phyloP scores from a whole-genome alignment of 2,113 vertebrate genomes.

The Sander vitreus region DNA sequence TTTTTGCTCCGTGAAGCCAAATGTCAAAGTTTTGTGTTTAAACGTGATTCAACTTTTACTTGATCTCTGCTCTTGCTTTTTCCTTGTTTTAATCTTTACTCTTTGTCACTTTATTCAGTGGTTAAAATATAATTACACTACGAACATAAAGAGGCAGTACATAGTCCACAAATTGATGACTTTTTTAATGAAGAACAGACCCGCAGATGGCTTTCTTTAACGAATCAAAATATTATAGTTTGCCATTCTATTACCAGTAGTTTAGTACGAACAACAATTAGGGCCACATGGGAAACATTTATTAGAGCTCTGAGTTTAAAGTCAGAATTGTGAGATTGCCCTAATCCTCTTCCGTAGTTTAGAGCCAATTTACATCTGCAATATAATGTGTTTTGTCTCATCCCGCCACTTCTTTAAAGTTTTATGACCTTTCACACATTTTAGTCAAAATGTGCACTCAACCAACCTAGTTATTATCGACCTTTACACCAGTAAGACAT shows the following conservation, averaged over 20 bases:
- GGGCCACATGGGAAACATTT: too few species aligned
- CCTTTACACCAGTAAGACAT: neutral
- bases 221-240: neutral
- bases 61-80: neutral
- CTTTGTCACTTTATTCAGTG: neutral
- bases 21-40: neutral
- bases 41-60: too few species aligned
- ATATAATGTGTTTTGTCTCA: neutral
- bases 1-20: neutral
- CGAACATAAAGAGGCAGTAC: neutral
- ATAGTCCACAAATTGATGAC: neutral
- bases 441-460: neutral
- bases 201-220: neutral
- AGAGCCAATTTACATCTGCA: neutral
- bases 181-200: neutral
- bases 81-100: neutral
- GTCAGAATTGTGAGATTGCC: too few species aligned
- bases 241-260: neutral
- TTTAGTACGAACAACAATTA: too few species aligned
- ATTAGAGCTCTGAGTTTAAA: too few species aligned
- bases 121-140: neutral
- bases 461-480: too few species aligned
- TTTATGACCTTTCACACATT: neutral
- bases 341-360: neutral
- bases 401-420: neutral